Conservation (phyloP, 2,797 vertebrate genomes). For the Gymnocypris eckloni region DNA sequence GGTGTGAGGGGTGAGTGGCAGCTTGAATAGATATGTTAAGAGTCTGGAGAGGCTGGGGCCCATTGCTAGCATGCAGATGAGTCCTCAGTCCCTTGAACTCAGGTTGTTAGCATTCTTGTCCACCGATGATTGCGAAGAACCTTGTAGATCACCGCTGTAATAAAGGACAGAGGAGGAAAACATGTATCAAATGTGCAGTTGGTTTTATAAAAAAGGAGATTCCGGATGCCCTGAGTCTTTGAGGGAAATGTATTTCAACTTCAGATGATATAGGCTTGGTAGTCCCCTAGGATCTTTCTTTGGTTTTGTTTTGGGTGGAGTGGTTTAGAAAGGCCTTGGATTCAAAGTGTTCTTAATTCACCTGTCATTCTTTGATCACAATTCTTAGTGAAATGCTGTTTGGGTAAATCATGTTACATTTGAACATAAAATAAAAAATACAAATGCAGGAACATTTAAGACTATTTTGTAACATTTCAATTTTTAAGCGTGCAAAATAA, state of each 20-base stretch:
- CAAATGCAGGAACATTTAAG: not conserved
- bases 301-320: not conserved
- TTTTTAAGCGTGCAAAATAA: not conserved
- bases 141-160: constrained; percentile 45
- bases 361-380: not conserved
- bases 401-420: not conserved
- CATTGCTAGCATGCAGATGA: constrained; percentile 57
- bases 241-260: not conserved
- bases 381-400: not conserved
- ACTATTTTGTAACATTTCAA: not conserved
- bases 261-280: not conserved
- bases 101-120: constrained; percentile 55
- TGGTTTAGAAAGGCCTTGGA: not conserved
- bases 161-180: constrained; percentile 49
- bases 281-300: not conserved
- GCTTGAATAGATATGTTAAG: constrained; percentile 60
- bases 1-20: constrained; percentile 60
- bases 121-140: constrained; percentile 32
- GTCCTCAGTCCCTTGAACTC: constrained; percentile 54
- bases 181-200: constrained; percentile 22
- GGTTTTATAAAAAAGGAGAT: not conserved
- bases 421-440: not conserved
- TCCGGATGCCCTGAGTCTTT: not conserved
- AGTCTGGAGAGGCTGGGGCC: constrained; percentile 37
- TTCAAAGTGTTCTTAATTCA: not conserved